These are phyloP conservation scores for Mareca penelope DNA, from an alignment of 2,797 vertebrate genomes.

Conservation along the genomic window DNA sequence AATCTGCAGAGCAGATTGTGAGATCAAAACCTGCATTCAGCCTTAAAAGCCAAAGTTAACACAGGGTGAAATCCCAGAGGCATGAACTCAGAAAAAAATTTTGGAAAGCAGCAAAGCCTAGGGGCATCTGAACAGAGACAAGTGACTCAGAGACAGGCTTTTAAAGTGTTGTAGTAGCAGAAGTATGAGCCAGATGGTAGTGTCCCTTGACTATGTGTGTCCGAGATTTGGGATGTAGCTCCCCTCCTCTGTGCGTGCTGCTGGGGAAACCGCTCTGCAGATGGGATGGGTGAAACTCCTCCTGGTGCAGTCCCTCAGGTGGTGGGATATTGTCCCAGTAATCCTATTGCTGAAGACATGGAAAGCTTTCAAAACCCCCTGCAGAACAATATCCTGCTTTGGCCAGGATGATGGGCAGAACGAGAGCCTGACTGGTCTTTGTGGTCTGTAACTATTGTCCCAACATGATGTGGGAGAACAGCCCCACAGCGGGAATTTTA, in stretches of 20 bases:
- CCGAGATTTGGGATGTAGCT: not conserved
- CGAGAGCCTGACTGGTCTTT: not conserved
- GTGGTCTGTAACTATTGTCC: not conserved
- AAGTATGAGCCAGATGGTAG: not conserved
- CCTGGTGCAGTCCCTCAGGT: not conserved
- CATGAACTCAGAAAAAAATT: accelerated
- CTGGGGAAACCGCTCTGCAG: not conserved
- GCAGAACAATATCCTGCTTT: not conserved
- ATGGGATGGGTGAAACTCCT: not conserved
- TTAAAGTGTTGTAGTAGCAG: not conserved
- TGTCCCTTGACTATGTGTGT: not conserved
- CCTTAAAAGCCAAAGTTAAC: not conserved
- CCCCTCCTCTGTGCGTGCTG: not conserved
- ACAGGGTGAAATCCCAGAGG: not conserved
- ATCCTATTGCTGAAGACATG: not conserved
- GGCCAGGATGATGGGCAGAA: not conserved
- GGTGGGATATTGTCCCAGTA: not conserved
- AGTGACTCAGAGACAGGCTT: not conserved
- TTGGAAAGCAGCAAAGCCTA: not conserved
- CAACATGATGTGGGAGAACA: not conserved
- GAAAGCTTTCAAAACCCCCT: not conserved
- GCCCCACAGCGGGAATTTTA: not conserved
- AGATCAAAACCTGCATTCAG: not conserved
- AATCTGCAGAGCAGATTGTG: not conserved
- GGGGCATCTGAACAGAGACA: not conserved